phyloP scores from a whole-genome alignment of 2,888 invertebrate genomes.

The Pachydiplax longipennis region DNA sequence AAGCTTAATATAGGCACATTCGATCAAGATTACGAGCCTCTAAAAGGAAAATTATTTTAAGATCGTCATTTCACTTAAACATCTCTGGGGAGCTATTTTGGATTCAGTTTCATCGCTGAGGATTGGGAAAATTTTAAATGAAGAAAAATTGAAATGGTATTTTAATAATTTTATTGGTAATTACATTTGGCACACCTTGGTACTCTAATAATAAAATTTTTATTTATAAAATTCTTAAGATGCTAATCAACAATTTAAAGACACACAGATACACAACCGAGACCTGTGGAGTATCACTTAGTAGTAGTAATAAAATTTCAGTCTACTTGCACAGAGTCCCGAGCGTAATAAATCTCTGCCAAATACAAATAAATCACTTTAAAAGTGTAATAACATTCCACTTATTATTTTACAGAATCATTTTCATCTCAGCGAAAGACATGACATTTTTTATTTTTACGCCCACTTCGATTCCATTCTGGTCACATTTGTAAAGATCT shows the following conservation, averaged over 20 bases:
- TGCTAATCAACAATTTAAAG: slow-evolving; percentile 42
- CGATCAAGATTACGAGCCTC: too few relatives aligned
- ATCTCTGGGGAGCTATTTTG: too few relatives aligned
- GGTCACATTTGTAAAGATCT: neutral
- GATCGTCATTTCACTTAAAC: too few relatives aligned
- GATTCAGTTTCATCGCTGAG: too few relatives aligned
- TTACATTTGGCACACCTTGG: slow-evolving; percentile 43
- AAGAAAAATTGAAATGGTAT: neutral
- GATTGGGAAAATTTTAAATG: neutral
- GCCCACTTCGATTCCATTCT: neutral
- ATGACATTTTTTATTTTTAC: neutral
- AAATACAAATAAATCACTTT: neutral
- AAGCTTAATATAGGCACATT: too few relatives aligned
- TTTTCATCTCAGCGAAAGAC: neutral
- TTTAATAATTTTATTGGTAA: slow-evolving; percentile 37
- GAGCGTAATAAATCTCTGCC: neutral
- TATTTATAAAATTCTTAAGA: slow-evolving; percentile 38
- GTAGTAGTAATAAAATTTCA: slow-evolving; percentile 30
- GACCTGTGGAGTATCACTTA: slow-evolving; percentile 41
- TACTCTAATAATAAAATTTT: slow-evolving; percentile 40
- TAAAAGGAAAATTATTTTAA: too few relatives aligned
- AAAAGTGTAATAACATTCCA: neutral
- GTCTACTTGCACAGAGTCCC: slow-evolving; percentile 23
- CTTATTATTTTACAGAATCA: neutral
- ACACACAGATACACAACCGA: slow-evolving; percentile 39